A percentile compares a stretch with the other conserved stretches of the same genome.
Conservation (phyloP, 2,888 invertebrate genomes). For the Fissipunctia ypsillon region DNA sequence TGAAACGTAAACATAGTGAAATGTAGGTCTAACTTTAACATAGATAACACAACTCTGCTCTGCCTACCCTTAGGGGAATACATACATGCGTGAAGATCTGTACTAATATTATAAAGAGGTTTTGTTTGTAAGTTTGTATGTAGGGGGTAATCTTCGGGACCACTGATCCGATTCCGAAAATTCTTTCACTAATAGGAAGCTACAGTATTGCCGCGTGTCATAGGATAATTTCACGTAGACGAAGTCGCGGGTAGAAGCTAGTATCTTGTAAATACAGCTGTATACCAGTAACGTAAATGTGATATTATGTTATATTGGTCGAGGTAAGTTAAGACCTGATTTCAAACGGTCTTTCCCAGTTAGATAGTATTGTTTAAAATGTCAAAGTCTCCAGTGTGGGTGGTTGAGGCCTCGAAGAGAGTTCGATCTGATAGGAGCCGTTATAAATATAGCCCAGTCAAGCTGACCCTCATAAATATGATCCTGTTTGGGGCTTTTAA, state of each 20-base stretch:
- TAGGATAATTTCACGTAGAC: too few relatives aligned
- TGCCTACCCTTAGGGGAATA: neutral
- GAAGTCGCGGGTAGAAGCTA: too few relatives aligned
- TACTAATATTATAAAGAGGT: too few relatives aligned
- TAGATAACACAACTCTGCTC: neutral
- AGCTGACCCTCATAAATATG: constrained; percentile 29
- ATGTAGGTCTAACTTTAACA: neutral
- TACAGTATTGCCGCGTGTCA: too few relatives aligned
- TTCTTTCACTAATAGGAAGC: too few relatives aligned
- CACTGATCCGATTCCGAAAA: too few relatives aligned
- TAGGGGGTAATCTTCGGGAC: too few relatives aligned
- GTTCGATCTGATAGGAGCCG: constrained; percentile 41
- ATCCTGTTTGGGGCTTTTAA: constrained; percentile 39
- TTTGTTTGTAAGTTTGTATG: too few relatives aligned
- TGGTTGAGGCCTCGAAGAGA: constrained; percentile 39
- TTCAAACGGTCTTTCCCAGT: neutral
- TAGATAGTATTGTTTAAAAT: constrained; percentile 47
- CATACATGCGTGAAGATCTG: neutral
- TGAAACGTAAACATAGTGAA: neutral
- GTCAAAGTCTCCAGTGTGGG: constrained; percentile 47
- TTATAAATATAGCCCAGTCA: constrained; percentile 35
- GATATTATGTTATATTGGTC: neutral
- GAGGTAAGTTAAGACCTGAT: constrained; percentile 3
- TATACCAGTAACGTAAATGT: neutral
- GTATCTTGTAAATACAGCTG: neutral